Conservation (phyloP, 2,888 invertebrate genomes). For the Lasioglossum leucozonium region DNA sequence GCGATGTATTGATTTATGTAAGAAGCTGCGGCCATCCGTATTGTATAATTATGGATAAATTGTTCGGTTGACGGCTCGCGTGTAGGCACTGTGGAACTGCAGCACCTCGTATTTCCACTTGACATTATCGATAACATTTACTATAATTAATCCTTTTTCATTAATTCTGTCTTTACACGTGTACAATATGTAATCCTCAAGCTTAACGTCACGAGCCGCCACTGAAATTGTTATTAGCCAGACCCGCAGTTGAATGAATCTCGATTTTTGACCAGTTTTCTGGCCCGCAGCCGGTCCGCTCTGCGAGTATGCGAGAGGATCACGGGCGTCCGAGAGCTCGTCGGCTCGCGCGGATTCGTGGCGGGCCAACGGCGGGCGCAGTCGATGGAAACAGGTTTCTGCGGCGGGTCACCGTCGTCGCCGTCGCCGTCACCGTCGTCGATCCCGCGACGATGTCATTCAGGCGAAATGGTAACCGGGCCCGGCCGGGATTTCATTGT, state of each 20-base stretch:
- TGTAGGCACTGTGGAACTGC: no score
- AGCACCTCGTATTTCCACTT: no score
- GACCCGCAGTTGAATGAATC: background rate
- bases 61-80: no score
- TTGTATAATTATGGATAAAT: background rate
- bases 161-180: no score
- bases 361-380: conserved; percentile 61
- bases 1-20: background rate
- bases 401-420: conserved; percentile 65
- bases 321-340: background rate
- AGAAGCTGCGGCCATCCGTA: background rate
- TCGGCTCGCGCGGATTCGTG: conserved; percentile 32
- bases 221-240: no score
- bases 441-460: conserved; percentile 57
- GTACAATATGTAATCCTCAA: no score
- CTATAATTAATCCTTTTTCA: no score
- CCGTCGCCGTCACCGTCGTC: conserved; percentile 61
- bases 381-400: conserved; percentile 67
- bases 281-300: background rate
- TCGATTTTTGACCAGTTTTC: background rate
- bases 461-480: conserved; percentile 66
- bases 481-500: conserved; percentile 64
- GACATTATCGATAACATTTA: no score
- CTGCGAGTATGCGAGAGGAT: background rate
- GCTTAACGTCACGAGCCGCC: no score